Evolutionary conservation across 1,140 invertebrate species (phyloP), one percentile per base, ranked within the genome.

Genomic region (Apis dorsata): DNA sequence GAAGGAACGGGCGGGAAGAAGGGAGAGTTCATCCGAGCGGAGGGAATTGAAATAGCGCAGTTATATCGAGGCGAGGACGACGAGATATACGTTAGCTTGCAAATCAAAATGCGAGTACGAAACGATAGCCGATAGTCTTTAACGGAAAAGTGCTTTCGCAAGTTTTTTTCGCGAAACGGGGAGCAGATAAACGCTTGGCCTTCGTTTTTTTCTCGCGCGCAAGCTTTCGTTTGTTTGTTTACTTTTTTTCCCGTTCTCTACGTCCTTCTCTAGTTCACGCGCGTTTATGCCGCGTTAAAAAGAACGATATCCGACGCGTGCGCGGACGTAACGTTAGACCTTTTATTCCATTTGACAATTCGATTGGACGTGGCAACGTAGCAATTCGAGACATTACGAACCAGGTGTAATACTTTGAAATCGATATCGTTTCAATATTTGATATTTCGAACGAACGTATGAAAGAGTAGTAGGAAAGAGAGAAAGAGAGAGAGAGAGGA

Each of bases 31-130:
- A 82, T 82, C 65, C 57, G 15, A 24, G 49, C 24, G 21, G 24
- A 24, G 24, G 44, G 55, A 11, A 70, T 82, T 44, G 57, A 53
- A 68, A 75, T 49, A 44, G 9, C 44, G 34, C 34, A 55, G 51
- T 77, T 76, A 82, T 76, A 82, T 76, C 44, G 55, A 53, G 80
- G 21, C 55, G n/a, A 24, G 24, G 24, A 24, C 24, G 15, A 60
- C 24, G 10, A 19, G 34, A 44, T 44, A 34, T 11, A 74, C 17
- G 79, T 66, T 69, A 28, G 53, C 57, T 28, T 15, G 62, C 19
- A 68, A 51, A 53, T 75, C 62, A 9, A 44, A 34, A 19, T 34
- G 44, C 5, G 55, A 53, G 53, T 60, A 59, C 76, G 34, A 7
- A 44, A 3, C 34, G 34, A 44, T 44, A 49, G 34, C 34, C 34